Evolutionary conservation across 2,797 vertebrate species (phyloP).

Genomic region (Babyrousa celebensis): DNA sequence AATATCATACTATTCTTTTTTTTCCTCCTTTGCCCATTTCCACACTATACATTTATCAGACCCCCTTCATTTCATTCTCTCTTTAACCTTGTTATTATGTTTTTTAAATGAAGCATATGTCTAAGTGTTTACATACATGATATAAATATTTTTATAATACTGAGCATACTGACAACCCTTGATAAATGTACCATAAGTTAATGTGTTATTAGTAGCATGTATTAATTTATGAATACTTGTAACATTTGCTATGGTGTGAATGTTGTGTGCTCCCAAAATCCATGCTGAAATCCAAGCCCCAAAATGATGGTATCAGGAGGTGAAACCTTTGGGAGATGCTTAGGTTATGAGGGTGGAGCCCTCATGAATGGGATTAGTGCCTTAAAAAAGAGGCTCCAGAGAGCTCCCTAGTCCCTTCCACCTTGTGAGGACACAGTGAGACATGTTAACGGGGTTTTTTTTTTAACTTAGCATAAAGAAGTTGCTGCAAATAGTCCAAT

Average conservation of each 20-base stretch:
- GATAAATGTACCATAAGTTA: neutral
- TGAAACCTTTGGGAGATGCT: neutral
- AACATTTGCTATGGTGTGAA: neutral
- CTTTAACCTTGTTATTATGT: neutral
- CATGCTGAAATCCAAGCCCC: neutral
- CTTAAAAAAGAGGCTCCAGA: neutral
- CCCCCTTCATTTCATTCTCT: constrained; percentile 15
- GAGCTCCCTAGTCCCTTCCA: neutral
- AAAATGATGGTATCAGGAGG: neutral
- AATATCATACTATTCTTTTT: neutral
- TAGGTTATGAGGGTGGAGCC: neutral
- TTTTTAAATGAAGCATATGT: constrained; percentile 28
- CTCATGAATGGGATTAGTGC: neutral
- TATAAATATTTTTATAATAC: constrained; percentile 10
- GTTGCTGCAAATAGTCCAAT: neutral
- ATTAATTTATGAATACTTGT: neutral
- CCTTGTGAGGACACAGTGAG: too few species aligned
- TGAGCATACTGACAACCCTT: neutral
- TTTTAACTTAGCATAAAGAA: constrained; percentile 31
- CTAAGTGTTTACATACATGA: neutral
- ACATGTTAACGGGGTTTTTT: neutral
- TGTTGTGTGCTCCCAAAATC: neutral
- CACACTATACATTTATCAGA: neutral
- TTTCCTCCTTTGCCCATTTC: neutral
- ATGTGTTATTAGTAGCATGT: neutral